phyloP scores from a whole-genome alignment of 2,888 invertebrate species.

The Steromphala cineraria region DNA sequence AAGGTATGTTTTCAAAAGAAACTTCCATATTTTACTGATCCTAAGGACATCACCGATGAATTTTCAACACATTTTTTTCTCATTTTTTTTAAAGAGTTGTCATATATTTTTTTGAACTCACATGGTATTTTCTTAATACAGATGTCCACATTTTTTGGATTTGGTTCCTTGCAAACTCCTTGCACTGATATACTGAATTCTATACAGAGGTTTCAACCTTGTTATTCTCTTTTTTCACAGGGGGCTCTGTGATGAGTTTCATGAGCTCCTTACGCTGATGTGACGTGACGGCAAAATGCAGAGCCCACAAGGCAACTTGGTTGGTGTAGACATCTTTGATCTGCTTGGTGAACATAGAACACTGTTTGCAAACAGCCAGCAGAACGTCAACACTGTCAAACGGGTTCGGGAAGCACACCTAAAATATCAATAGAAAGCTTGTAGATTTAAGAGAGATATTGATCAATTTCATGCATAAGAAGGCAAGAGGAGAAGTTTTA shows the following conservation, averaged over 20 bases:
- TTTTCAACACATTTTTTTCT: too few species aligned
- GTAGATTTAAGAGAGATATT: neutral
- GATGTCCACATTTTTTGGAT: too few species aligned
- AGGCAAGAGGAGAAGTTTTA: neutral
- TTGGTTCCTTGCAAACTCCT: too few species aligned
- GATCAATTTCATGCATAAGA: too few species aligned
- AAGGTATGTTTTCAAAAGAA: too few species aligned
- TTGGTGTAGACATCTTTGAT: conserved; percentile 44
- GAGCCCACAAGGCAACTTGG: conserved; percentile 40
- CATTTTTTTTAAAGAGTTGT: too few species aligned
- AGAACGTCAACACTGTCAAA: conserved; percentile 54
- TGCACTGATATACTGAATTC: too few species aligned
- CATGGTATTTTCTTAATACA: too few species aligned
- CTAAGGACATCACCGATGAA: too few species aligned
- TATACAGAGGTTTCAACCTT: too few species aligned
- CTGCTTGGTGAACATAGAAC: conserved; percentile 37
- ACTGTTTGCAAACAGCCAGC: conserved; percentile 50
- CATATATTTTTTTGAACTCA: too few species aligned
- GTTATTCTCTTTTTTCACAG: conserved; percentile 13
- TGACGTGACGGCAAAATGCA: conserved; percentile 58
- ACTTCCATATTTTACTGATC: too few species aligned
- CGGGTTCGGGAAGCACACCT: conserved; percentile 62
- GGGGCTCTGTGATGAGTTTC: conserved; percentile 22
- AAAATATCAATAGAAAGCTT: conserved; percentile 11
- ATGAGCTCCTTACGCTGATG: conserved; percentile 45